phyloP scores from a whole-genome alignment of 2,888 invertebrate genomes.

The Stenodera caucasica region DNA sequence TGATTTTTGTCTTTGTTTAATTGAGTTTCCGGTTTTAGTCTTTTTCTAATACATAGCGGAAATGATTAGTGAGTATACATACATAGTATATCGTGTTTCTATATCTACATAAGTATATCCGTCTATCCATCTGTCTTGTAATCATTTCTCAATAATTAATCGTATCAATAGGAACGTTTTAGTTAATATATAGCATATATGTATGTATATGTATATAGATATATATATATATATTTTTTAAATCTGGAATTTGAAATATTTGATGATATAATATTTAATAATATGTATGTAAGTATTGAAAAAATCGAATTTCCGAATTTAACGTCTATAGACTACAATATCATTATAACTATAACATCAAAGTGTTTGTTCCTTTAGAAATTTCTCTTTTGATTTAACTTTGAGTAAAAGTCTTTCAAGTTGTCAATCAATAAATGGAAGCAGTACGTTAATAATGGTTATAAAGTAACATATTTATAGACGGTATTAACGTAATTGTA shows the following conservation, averaged over 20 bases:
- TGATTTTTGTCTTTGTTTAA: not conserved
- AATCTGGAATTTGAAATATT: no score
- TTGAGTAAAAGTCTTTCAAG: not conserved
- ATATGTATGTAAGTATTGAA: not conserved
- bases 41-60: conserved; percentile 1
- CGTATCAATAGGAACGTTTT: no score
- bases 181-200: no score
- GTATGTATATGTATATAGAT: no score
- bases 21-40: not conserved
- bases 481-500: not conserved
- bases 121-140: not conserved
- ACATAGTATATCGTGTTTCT: not conserved
- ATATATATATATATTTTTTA: no score
- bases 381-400: not conserved
- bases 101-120: not conserved
- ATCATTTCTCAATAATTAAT: no score
- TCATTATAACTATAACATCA: not conserved
- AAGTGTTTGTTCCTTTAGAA: not conserved
- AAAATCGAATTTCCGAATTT: not conserved
- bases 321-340: not conserved
- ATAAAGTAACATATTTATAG: not conserved
- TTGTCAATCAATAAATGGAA: not conserved
- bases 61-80: conserved; percentile 6
- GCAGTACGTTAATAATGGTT: not conserved
- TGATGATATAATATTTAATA: no score